Conservation (phyloP, 2,888 invertebrate genomes). For the Philonicus albiceps region DNA sequence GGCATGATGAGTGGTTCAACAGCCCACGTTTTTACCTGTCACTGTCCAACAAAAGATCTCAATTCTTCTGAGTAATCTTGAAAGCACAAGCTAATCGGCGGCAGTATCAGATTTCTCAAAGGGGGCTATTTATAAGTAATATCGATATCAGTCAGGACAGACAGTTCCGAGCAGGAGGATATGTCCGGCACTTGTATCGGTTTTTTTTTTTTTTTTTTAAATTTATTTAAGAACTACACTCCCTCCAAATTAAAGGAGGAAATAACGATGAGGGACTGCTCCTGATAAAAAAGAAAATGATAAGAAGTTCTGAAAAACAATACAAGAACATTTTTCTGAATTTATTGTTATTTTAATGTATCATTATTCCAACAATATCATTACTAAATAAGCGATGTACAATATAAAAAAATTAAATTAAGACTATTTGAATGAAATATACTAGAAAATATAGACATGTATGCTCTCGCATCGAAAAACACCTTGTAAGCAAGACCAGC, state of each 20-base stretch:
- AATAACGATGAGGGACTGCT: background rate
- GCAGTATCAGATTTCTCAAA: slow-evolving; percentile 31
- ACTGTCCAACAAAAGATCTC: slow-evolving; percentile 1
- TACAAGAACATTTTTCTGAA: background rate
- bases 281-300: background rate
- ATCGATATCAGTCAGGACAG: slow-evolving; percentile 14
- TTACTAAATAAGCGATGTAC: too few relatives aligned
- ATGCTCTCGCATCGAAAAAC: too few relatives aligned
- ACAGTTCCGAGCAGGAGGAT: background rate
- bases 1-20: background rate
- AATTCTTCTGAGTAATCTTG: slow-evolving; percentile 10
- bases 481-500: too few relatives aligned
- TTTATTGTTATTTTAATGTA: too few relatives aligned
- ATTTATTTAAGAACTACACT: background rate
- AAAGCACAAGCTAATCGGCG: slow-evolving; percentile 37
- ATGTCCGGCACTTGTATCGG: background rate
- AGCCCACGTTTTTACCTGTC: slow-evolving; percentile 20
- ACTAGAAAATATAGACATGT: too few relatives aligned
- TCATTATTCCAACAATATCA: too few relatives aligned
- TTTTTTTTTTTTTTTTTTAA: too few relatives aligned
- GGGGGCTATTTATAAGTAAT: slow-evolving; percentile 17
- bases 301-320: background rate
- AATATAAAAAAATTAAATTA: too few relatives aligned
- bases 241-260: background rate
- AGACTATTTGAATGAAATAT: too few relatives aligned